Conservation (phyloP, 64 coral and sea anemone species). For the Anthopleura sola region DNA sequence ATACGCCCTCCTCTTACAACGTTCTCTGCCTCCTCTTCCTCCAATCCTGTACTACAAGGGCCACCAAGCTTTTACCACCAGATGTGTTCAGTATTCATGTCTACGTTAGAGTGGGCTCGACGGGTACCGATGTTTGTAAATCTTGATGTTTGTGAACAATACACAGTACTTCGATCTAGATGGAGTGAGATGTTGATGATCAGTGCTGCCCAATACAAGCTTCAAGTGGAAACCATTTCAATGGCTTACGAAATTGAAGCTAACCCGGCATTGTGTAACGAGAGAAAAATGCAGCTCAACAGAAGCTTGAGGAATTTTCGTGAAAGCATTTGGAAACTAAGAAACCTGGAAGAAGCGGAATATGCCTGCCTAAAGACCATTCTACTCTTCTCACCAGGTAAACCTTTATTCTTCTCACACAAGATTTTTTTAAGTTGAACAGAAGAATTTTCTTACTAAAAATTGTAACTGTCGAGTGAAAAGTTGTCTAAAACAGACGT, state of each 20-base stretch:
- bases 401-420: background rate
- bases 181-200: conserved; percentile 47
- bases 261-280: conserved; percentile 32
- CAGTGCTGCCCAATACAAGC: conserved; percentile 39
- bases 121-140: conserved; percentile 48
- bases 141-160: conserved; percentile 52
- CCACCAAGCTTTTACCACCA: conserved; percentile 30
- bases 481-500: no score
- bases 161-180: conserved; percentile 32
- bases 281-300: conserved; percentile 35
- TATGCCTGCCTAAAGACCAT: conserved; percentile 52
- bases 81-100: conserved; percentile 29
- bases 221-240: conserved; percentile 24
- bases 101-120: conserved; percentile 29
- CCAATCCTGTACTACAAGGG: background rate
- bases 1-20: conserved; percentile 9
- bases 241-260: conserved; percentile 35
- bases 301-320: conserved; percentile 42
- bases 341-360: conserved; percentile 43
- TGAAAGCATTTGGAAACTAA: conserved; percentile 30
- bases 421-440: background rate
- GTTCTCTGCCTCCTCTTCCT: background rate
- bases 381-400: conserved; percentile 50
- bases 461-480: no score
- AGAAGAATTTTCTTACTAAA: no score